These are phyloP conservation scores for Cerastoderma edule DNA, from an alignment of 2,888 invertebrate genomes.

Conservation along the genomic window DNA sequence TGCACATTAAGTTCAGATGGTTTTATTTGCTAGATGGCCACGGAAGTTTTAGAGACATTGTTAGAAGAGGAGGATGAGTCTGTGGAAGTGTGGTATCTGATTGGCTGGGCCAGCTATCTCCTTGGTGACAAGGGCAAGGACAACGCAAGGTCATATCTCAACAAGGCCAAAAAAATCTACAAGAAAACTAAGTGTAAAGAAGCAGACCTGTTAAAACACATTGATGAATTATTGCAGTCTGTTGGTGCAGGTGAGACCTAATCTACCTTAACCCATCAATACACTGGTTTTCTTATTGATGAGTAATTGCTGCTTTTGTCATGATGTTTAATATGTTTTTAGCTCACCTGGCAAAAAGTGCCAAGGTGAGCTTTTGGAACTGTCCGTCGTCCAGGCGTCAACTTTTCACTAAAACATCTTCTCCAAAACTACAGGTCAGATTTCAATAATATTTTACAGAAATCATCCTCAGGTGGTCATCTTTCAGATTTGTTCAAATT, in stretches of 20 bases:
- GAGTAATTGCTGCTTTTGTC: too few relatives aligned
- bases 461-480: too few relatives aligned
- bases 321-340: too few relatives aligned
- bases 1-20: too few relatives aligned
- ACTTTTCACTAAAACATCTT: too few relatives aligned
- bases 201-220: constrained; percentile 77
- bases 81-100: constrained; percentile 84
- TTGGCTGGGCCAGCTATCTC: constrained; percentile 84
- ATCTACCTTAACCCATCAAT: background rate
- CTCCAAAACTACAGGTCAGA: too few relatives aligned
- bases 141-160: constrained; percentile 82
- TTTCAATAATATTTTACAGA: too few relatives aligned
- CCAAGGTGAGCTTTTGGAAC: too few relatives aligned
- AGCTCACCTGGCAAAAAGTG: too few relatives aligned
- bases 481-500: too few relatives aligned
- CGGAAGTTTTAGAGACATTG: constrained; percentile 83
- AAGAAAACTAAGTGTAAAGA: constrained; percentile 79
- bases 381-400: too few relatives aligned
- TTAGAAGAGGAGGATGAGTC: constrained; percentile 84
- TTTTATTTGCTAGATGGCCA: constrained; percentile 82
- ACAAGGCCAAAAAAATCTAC: constrained; percentile 83
- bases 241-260: constrained; percentile 74
- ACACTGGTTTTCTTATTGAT: too few relatives aligned
- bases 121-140: constrained; percentile 82
- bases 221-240: constrained; percentile 79